Evolutionary conservation across 2,888 invertebrate genomes (phyloP), one percentile per base, ranked within the genome.

Genomic region (Cosmorhoe ocellata): DNA sequence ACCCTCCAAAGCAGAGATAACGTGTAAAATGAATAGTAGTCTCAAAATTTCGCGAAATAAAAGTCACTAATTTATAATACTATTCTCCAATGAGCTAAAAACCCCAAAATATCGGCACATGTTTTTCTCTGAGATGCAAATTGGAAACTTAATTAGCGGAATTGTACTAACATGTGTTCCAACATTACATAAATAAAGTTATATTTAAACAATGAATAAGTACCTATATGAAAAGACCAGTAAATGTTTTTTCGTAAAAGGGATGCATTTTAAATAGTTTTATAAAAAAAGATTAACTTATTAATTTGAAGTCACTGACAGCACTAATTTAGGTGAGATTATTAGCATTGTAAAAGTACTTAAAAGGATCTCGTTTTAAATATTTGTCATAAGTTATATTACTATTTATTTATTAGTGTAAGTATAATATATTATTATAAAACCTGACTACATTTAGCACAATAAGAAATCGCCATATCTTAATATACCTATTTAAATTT

Each of bases 401-500:
- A n/a, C n/a, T n/a, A n/a, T 18, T 18, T 18, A 18, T 18, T 18
- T 14, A 14, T 8, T 4, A 2, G n/a, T 14, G 22, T 26, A 24
- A 12, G 9, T 38, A 30, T n/a, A 13, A 30, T 11, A 8, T 37
- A 12, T 9, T 12, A n/a, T 18, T 37, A 14, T 8, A 12, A 12
- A 8, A 0, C 34, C 18, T 34, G 14, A 33, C 14, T 14, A 34
- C n/a, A 22, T 12, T n/a, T 36, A 43, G 42, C 11, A 22, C 30
- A 4, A 14, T 44, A 44, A 44, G 50, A 12, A 40, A 37, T 32
- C 22, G 44, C 32, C 44, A 45, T 51, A 45, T 51, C 44, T 18
- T 18, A 40, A 30, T 51, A 45, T 31, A 51, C n/a, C 37, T 41
- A 45, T 51, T 45, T 45, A 5, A 10, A 32, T 27, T 36, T 22